Evolutionary conservation across 1,140 invertebrate genomes (phyloP).

Genomic region (Littorina saxatilis): DNA sequence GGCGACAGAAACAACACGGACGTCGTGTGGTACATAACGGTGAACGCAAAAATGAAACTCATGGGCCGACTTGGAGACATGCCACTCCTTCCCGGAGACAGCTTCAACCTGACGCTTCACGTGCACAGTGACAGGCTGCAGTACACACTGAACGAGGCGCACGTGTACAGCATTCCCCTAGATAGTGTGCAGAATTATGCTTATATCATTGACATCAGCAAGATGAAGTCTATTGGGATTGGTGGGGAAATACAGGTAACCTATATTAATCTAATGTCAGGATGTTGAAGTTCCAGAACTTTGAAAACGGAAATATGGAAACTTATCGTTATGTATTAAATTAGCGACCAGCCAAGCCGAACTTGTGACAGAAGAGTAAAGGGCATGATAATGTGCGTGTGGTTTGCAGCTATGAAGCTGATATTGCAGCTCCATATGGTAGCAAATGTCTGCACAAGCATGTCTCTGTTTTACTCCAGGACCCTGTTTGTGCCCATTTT

Average conservation of each 20-base stretch:
- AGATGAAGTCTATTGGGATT: not conserved
- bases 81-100: not conserved
- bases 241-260: not conserved
- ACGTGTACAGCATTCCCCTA: not conserved
- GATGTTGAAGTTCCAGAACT: too few species aligned
- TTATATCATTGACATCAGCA: not conserved
- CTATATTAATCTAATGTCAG: not conserved
- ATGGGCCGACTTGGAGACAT: not conserved
- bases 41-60: not conserved
- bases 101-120: not conserved
- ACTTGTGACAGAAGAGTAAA: too few species aligned
- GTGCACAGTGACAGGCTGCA: not conserved
- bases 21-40: not conserved
- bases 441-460: too few species aligned
- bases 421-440: too few species aligned
- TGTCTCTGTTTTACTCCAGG: too few species aligned
- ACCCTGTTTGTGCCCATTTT: too few species aligned
- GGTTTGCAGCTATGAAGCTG: too few species aligned
- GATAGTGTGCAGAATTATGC: not conserved
- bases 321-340: too few species aligned
- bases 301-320: too few species aligned
- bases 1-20: too few species aligned
- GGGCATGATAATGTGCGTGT: too few species aligned
- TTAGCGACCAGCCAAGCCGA: too few species aligned
- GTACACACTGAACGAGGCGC: not conserved